Evolutionary conservation across 1,140 invertebrate genomes (phyloP), one percentile per base, ranked within the genome.

Genomic region (Geopemphigus sp.): DNA sequence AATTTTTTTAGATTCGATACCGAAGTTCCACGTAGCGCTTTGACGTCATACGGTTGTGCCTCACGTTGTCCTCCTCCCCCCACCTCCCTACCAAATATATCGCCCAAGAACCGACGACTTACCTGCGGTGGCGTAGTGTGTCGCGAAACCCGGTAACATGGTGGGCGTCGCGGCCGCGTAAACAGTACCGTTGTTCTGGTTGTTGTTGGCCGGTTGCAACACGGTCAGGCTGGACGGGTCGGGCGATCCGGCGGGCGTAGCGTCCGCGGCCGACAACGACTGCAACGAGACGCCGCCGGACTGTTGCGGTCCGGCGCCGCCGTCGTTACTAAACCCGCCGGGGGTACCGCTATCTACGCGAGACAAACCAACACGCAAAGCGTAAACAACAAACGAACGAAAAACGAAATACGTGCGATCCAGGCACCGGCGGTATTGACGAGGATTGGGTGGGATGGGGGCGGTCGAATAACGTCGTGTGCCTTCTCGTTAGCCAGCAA

Each of bases 81-180:
- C n/a, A n/a, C n/a, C n/a, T n/a, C n/a, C n/a, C n/a, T n/a, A n/a
- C n/a, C n/a, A n/a, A n/a, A n/a, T n/a, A n/a, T n/a, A n/a, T n/a
- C n/a, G n/a, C n/a, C n/a, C n/a, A n/a, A n/a, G n/a, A n/a, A 8
- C 53, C 70, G 53, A 10, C 45, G 80, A 89, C 88, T 88, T 88
- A 91, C 91, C 91, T 89, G 91, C 87, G 54, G 90, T 87, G 68
- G 90, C 87, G 84, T 92, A 92, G 81, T 90, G 89, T 84, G 82
- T 81, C 15, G 90, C 89, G 85, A 92, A 92, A 88, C 90, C 91
- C 66, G 90, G 90, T 81, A 92, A 87, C 88, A 90, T 81, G 90
- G 88, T 61, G 85, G 86, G 82, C 84, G 83, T 82, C 85, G 87
- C 80, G 85, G 87, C 84, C 86, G 87, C 83, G 82, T 86, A 84